Evolutionary conservation across 2,113 vertebrate genomes (phyloP).

Genomic region (Spheniscus mendiculus): DNA sequence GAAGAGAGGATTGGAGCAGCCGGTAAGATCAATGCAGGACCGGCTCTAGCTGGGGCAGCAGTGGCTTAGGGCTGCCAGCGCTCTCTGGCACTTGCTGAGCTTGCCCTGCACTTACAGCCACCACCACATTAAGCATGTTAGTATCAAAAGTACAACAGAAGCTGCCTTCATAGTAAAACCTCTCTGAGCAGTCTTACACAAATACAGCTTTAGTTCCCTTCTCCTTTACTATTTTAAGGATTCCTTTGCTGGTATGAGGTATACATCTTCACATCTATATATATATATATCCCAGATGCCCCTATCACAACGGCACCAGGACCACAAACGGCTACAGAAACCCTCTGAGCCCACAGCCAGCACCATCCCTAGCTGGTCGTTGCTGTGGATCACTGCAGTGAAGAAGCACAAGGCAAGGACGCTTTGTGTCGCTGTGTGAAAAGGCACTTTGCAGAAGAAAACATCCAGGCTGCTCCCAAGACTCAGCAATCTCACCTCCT

Average conservation of each 20-base stretch:
- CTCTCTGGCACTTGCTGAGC: neutral
- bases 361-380: neutral
- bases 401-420: neutral
- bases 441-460: neutral
- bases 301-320: fast-evolving
- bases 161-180: neutral
- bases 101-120: neutral
- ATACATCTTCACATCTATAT: neutral
- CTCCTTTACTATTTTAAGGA: neutral
- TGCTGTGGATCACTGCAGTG: neutral
- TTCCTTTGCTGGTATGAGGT: neutral
- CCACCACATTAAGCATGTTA: neutral
- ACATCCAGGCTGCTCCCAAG: neutral
- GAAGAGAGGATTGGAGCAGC: neutral
- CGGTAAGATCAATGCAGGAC: neutral
- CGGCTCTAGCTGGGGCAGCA: neutral
- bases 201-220: neutral
- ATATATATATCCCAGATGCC: neutral
- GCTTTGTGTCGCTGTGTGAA: neutral
- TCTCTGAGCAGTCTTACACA: neutral
- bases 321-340: neutral
- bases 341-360: neutral
- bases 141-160: neutral
- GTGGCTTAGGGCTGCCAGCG: neutral
- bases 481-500: neutral